Base-by-base conservation (phyloP, 53 echinoderm and acorn worm species). In the Paracentrotus lividus region DNA sequence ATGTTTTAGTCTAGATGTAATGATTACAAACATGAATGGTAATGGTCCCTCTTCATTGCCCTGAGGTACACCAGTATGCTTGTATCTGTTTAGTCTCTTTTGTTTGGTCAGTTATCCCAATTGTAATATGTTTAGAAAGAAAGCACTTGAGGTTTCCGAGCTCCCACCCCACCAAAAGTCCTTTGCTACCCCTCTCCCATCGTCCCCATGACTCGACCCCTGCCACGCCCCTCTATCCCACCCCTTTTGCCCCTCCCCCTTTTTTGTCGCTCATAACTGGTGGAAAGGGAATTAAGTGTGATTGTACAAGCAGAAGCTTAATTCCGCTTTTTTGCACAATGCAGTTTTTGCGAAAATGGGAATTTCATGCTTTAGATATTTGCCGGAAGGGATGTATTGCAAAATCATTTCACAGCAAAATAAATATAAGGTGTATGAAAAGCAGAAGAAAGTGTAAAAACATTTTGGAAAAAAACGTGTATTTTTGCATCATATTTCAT, bases 261-360 rank as follows among this genome's bases (percentile, higher is more conserved):
- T n/a, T n/a, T 72, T 18, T 72, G 36, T 40, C 40, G 72, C 72
- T 72, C 21, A 38, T 1, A 6, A 40, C 16, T 72, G 72, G 72
- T 72, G 36, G 72, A 72, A 36, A 72, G 72, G 72, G 72, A 36
- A 64, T 18, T n/a, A 20, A 32, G 4, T 72, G 67, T 72, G 72
- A 72, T 32, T 72, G 38, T 40, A 38, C 38, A 72, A 72, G 72
- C 72, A 72, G 72, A 6, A 3, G 38, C 38, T 72, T 18, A 36
- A 5, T 40, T 16, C 21, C 40, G 72, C 40, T 72, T 72, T 72
- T 72, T 72, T 72, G 72, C 40, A 72, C 67, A 32, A 33, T 32
- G 67, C 67, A 67, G 67, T 67, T 8, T n/a, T 61, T 67, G 32
- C 32, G 20, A 72, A 72, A 72, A 72, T 38, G 20, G 36, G 38